phyloP scores from a whole-genome alignment of 2,113 vertebrate species.

The Oncorhynchus kisutch region DNA sequence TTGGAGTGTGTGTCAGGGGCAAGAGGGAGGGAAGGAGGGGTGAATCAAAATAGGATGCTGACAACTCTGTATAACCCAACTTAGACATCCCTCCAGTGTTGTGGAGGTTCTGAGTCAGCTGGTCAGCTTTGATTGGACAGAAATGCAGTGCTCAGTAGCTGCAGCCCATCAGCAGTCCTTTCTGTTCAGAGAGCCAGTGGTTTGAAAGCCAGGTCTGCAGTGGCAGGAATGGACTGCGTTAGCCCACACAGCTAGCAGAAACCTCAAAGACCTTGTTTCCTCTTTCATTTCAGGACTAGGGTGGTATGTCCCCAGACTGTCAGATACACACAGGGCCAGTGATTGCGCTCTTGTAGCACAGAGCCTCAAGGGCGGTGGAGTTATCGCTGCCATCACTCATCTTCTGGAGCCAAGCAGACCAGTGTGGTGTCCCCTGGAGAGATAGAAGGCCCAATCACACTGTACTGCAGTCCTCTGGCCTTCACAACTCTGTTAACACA shows the following conservation, averaged over 20 bases:
- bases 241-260: too few relatives aligned
- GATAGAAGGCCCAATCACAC: conserved; percentile 8
- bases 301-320: not conserved
- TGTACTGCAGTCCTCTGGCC: not conserved
- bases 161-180: too few relatives aligned
- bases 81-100: not conserved
- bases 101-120: not conserved
- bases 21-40: not conserved
- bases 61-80: conserved; percentile 19
- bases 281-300: too few relatives aligned
- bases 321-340: not conserved
- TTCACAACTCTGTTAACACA: not conserved
- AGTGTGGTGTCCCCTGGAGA: not conserved
- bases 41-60: conserved; percentile 4
- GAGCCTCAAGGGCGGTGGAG: conserved; percentile 17
- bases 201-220: too few relatives aligned
- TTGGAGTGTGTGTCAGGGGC: too few relatives aligned
- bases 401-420: not conserved
- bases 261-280: too few relatives aligned
- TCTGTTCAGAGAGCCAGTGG: too few relatives aligned
- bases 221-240: too few relatives aligned
- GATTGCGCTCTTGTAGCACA: not conserved
- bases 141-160: too few relatives aligned
- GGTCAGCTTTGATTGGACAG: too few relatives aligned
- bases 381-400: conserved; percentile 32